Evolutionary conservation across 2,113 vertebrate genomes (phyloP).

Genomic region (Speoplatyrhinus poulsoni): DNA sequence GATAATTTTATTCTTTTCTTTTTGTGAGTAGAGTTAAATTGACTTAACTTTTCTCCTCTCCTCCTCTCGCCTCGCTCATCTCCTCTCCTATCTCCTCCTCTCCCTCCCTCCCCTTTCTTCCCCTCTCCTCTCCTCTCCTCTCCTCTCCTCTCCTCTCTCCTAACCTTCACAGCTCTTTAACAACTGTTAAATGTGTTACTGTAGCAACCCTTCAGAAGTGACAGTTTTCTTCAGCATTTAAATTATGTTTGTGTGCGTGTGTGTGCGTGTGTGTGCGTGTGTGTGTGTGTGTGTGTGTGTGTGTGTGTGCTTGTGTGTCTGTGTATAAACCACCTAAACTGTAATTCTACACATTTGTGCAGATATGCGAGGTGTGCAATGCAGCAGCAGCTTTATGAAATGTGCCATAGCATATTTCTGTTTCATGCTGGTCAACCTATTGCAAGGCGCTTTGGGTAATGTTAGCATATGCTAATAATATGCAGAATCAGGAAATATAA

Average conservation of each 20-base stretch:
- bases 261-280: constrained; percentile 14
- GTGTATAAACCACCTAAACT: no score
- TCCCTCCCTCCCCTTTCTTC: not conserved
- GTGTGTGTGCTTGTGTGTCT: not conserved
- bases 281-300: not conserved
- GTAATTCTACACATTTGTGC: not conserved
- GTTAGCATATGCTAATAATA: no score
- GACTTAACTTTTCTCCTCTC: not conserved
- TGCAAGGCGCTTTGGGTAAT: no score
- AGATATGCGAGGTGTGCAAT: no score
- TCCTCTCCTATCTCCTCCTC: not conserved
- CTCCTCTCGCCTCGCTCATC: not conserved
- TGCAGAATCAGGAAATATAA: no score
- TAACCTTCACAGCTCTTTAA: not conserved
- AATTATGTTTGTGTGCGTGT: not conserved
- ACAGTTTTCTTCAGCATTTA: no score
- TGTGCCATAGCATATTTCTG: not conserved
- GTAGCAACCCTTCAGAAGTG: not conserved
- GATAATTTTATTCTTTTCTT: not conserved
- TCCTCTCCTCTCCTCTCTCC: constrained; percentile 3
- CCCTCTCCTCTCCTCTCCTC: not conserved
- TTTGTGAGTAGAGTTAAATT: not conserved
- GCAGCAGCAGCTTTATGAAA: not conserved
- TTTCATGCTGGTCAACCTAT: not conserved
- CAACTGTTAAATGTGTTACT: constrained; percentile 2